Evolutionary conservation across 2,113 vertebrate species (phyloP), one percentile per base, ranked within the genome.

Genomic region (Ardeotis arabs): DNA sequence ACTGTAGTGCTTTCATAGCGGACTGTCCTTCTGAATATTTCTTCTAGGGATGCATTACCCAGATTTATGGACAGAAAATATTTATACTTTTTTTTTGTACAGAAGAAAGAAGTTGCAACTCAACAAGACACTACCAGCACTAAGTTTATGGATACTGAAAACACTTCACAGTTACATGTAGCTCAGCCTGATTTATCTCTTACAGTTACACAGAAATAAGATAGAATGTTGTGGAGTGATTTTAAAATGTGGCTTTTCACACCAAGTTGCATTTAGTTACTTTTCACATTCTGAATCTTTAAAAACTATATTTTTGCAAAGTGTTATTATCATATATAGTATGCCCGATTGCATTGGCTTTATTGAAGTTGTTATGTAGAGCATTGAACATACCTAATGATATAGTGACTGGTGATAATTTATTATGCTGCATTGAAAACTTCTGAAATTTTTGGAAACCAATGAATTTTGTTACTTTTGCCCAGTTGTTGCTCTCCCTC

Each of bases 11-110:
- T 97, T 90, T 96, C 94, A 56, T 66, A 95, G 94, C 19, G 12
- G 70, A 80, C 88, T 94, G 45, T 85, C 37, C 90, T 79, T 76
- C 66, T 80, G 89, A 92, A 85, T 68, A 88, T 85, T 92, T 97
- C 96, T 96, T 89, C 90, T 90, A 93, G 93, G 90, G 95, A 93
- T 87, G 39, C 68, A 72, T 75, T 98, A 96, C 95, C 94, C 94
- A 77, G 95, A 97, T 92, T 97, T 97, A 97, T 90, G 98, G 97
- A 97, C 94, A 98, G 95, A 97, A 98, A 98, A 98, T 99, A 99
- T 99, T 99, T 99, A 99, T 99, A 99, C 98, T 98, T 99, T 98
- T 97, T 98, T 97, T 98, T 98, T 99, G 98, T 99, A 99, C 10
- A 97, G 98, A 99, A 98, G 98, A 98, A 98, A 98, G 96, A 98